Evolutionary conservation across 2,888 invertebrate species (phyloP).

Genomic region (Globia sparganii): DNA sequence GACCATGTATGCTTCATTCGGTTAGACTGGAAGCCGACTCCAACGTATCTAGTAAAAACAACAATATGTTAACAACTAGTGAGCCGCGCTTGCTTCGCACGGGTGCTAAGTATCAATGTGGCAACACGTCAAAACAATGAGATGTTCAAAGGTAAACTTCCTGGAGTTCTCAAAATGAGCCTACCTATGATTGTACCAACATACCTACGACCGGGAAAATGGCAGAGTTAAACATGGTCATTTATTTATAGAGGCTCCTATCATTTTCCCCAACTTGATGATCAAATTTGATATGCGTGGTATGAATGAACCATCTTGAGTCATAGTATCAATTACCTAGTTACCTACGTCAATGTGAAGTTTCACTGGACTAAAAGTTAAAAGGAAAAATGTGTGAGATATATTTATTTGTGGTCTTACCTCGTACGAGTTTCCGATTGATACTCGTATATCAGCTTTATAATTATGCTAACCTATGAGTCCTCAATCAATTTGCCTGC

Average conservation of each 20-base stretch:
- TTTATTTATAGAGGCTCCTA: not conserved
- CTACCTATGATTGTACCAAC: not conserved
- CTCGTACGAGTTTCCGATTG: not conserved
- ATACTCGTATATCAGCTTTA: not conserved
- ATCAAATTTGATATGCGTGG: not conserved
- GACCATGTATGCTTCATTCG: too few species aligned
- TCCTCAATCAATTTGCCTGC: not conserved
- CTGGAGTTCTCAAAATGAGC: too few species aligned
- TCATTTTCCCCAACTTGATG: conserved; percentile 21
- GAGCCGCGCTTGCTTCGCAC: too few species aligned
- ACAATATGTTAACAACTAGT: too few species aligned
- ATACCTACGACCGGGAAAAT: not conserved
- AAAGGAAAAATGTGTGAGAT: not conserved
- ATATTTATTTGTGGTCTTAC: not conserved
- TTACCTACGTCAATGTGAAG: not conserved
- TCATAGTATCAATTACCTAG: not conserved
- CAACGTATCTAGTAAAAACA: too few species aligned
- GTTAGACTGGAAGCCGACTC: too few species aligned
- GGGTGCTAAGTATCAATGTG: too few species aligned
- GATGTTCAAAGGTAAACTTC: too few species aligned
- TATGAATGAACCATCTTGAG: conserved; percentile 7
- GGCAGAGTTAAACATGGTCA: not conserved
- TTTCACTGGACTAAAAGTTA: not conserved
- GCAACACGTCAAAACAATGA: too few species aligned
- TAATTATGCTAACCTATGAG: not conserved